Percentiles rank a stretch among this genome's conserved stretches.
Conservation (phyloP, 2,888 invertebrate species). For the Blera fallax region DNA sequence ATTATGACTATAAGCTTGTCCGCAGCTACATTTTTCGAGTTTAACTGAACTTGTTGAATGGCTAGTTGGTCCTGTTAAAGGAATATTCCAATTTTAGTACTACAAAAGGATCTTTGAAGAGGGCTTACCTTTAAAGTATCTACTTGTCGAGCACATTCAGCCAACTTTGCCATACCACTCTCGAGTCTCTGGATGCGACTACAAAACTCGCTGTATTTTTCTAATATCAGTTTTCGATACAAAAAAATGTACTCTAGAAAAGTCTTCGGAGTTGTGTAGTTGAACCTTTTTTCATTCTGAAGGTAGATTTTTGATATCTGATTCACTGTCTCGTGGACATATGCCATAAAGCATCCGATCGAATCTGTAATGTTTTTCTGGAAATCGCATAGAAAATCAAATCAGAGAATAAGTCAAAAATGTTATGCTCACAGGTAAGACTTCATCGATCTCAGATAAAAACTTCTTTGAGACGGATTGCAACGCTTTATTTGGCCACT, state of each 20-base stretch:
- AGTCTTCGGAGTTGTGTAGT: slow-evolving; percentile 99
- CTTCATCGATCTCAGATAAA: slow-evolving; percentile 88
- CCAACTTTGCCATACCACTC: slow-evolving; percentile 94
- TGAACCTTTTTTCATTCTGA: slow-evolving; percentile 93
- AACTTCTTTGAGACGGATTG: slow-evolving; percentile 94
- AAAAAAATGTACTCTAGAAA: slow-evolving; percentile 96
- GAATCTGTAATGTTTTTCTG: slow-evolving; percentile 85
- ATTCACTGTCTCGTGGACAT: slow-evolving; percentile 94
- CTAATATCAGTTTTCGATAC: slow-evolving; percentile 88
- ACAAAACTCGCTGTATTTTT: slow-evolving; percentile 87
- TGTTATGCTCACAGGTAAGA: slow-evolving; percentile 85
- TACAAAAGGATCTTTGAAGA: not conserved
- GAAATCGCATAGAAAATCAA: slow-evolving; percentile 54
- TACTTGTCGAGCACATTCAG: slow-evolving; percentile 92
- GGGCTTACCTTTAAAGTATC: slow-evolving; percentile 89
- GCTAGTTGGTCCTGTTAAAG: slow-evolving; percentile 81
- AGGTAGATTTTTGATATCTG: slow-evolving; percentile 91
- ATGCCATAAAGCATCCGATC: slow-evolving; percentile 95
- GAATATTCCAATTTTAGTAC: not conserved
- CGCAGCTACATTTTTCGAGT: slow-evolving; percentile 94
- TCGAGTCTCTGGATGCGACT: slow-evolving; percentile 91
- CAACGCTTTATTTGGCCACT: slow-evolving; percentile 96
- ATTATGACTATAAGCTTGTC: slow-evolving; percentile 94
- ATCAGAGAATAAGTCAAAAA: not conserved
- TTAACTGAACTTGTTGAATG: slow-evolving; percentile 91